Evolutionary conservation across 2,888 invertebrate species (phyloP), one percentile per base, ranked within the genome.

Genomic region (Lasioglossum villosulum): DNA sequence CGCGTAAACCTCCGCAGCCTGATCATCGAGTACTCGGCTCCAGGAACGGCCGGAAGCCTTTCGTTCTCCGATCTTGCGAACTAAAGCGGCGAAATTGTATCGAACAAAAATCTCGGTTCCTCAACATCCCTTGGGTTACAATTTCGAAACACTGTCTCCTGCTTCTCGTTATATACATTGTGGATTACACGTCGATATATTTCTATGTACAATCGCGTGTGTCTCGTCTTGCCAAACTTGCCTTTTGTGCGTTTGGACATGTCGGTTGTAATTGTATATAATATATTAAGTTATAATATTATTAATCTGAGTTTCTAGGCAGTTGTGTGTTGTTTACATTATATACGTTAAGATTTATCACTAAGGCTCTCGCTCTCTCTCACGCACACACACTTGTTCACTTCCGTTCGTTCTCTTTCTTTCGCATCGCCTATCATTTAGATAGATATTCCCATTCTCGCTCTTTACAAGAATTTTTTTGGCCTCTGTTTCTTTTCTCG

Each of bases 181-280:
- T 79, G 80, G 82, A 81, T 90, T 81, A 83, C 71, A 82, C 68
- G 80, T 87, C 83, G 68, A 87, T 84, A 78, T 86, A 79, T 83
- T 70, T 73, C 82, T 89, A 88, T 86, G 80, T 87, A 90, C 84
- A 84, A 78, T 79, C 90, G 82, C 85, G 84, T 84, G 74, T 78
- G 74, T 79, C 78, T 86, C 79, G 78, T 88, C 89, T 85, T 91
- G 91, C 94, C 93, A 94, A 94, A 95, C 94, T 91, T 91, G 92
- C 92, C 92, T 91, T 93, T 95, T 95, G 95, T 95, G 94, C 94
- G 94, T 94, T 95, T 94, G 94, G 94, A 94, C 95, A 93, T 94
- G 84, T 91, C 86, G 80, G 71, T 89, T 89, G 86, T 91, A 87
- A 86, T 91, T 88, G 86, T 90, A 89, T 90, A 90, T 88, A 86